A percentile compares a stretch with the other conserved stretches of the same genome.
These are phyloP conservation scores for Urocitellus parryii DNA, from an alignment of 2,113 vertebrate species.

Conservation along the genomic window DNA sequence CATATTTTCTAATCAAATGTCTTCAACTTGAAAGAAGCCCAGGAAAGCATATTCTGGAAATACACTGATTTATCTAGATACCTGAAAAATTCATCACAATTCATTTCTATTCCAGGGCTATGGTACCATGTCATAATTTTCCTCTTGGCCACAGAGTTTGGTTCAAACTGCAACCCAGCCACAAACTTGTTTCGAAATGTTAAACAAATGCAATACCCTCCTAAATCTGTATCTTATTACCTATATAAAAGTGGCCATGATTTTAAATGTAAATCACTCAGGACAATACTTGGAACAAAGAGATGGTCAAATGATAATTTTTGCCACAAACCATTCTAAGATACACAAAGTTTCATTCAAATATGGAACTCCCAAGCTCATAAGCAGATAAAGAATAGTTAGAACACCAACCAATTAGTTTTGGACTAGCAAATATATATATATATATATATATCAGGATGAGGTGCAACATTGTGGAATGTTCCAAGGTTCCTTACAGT, in stretches of 20 bases:
- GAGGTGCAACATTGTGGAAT: background rate
- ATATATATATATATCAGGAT: background rate
- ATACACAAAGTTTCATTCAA: background rate
- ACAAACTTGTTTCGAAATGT: background rate
- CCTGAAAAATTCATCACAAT: constrained; percentile 8
- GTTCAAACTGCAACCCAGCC: background rate
- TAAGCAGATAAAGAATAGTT: background rate
- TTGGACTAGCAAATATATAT: background rate
- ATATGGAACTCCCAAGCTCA: background rate
- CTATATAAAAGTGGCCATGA: background rate
- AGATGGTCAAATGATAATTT: background rate
- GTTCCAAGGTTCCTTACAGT: background rate
- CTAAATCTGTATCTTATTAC: background rate
- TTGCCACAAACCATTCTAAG: background rate
- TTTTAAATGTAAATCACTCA: background rate
- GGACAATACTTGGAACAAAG: background rate
- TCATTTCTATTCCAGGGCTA: background rate
- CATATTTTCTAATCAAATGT: background rate
- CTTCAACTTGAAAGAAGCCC: background rate
- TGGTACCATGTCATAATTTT: background rate
- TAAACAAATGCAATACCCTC: background rate
- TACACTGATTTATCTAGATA: background rate
- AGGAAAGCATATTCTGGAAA: constrained; percentile 32
- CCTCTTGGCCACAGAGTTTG: background rate
- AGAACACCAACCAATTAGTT: background rate